These are phyloP conservation scores for Iguana delicatissima DNA, from an alignment of 2,797 vertebrate species.

Conservation along the genomic window DNA sequence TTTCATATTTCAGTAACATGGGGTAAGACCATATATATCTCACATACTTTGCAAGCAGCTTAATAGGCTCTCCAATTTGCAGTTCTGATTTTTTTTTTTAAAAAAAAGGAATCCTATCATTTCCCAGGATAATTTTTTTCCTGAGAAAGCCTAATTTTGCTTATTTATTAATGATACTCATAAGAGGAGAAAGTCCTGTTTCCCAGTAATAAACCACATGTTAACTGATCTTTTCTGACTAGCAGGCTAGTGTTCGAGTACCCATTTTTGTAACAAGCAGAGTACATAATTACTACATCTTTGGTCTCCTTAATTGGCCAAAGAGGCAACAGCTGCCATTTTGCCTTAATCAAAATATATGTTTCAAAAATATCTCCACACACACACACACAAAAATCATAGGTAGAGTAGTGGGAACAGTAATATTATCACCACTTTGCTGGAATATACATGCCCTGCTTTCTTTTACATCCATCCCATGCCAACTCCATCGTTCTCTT, in stretches of 20 bases:
- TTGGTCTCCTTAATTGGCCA: conserved; percentile 60
- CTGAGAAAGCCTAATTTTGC: not conserved
- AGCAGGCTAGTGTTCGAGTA: conserved; percentile 40
- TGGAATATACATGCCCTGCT: conserved; percentile 56
- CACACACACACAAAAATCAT: conserved; percentile 13
- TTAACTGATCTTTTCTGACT: conserved; percentile 37
- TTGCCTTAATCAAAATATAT: conserved; percentile 66
- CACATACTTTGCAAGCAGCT: not conserved
- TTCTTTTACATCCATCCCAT: conserved; percentile 17
- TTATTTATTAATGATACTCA: conserved; percentile 16
- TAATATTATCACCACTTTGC: conserved; percentile 24
- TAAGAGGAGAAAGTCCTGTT: not conserved
- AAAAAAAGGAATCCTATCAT: not conserved
- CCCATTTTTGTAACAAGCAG: conserved; percentile 41
- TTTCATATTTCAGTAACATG: not conserved
- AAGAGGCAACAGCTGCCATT: conserved; percentile 60
- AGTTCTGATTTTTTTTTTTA: not conserved
- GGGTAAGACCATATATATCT: not conserved
- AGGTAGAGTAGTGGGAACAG: not conserved
- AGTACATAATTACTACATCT: conserved; percentile 56
- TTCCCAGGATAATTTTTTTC: not conserved
- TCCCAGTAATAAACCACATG: conserved; percentile 9
- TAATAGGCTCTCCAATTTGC: not conserved
- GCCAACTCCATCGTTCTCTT: conserved; percentile 39
- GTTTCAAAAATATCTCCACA: conserved; percentile 38